Conservation (phyloP, 2,113 vertebrate species). For the Takifugu bimaculatus region DNA sequence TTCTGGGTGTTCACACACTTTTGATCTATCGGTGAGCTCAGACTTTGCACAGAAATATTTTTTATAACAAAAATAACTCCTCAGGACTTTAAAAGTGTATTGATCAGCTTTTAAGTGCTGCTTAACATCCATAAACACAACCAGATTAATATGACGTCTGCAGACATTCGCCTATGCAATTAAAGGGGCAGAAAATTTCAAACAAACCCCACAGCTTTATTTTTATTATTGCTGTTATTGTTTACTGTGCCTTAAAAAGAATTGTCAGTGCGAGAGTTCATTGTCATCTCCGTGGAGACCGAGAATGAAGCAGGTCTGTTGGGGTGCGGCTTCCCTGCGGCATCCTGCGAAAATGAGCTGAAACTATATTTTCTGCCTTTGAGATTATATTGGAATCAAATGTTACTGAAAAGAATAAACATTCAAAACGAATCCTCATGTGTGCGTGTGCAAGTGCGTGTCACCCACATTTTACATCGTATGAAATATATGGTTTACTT, state of each 20-base stretch:
- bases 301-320: not conserved
- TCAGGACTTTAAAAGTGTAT: slow-evolving; percentile 17
- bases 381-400: slow-evolving; percentile 40
- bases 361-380: not conserved
- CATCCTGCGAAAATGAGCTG: not conserved
- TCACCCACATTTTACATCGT: not conserved
- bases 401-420: slow-evolving; percentile 23
- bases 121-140: not conserved
- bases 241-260: not conserved
- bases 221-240: not conserved
- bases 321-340: not conserved
- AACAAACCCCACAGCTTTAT: not conserved
- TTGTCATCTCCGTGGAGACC: not conserved
- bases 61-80: slow-evolving; percentile 2
- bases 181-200: not conserved
- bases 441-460: not conserved
- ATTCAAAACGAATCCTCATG: not conserved
- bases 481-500: not conserved
- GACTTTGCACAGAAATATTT: not conserved
- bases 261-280: not conserved
- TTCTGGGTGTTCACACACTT: slow-evolving; percentile 14
- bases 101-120: not conserved
- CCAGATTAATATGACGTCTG: not conserved
- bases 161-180: not conserved
- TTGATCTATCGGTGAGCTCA: slow-evolving; percentile 3